phyloP scores from a whole-genome alignment of 2,888 invertebrate species.

The Axea sp. region DNA sequence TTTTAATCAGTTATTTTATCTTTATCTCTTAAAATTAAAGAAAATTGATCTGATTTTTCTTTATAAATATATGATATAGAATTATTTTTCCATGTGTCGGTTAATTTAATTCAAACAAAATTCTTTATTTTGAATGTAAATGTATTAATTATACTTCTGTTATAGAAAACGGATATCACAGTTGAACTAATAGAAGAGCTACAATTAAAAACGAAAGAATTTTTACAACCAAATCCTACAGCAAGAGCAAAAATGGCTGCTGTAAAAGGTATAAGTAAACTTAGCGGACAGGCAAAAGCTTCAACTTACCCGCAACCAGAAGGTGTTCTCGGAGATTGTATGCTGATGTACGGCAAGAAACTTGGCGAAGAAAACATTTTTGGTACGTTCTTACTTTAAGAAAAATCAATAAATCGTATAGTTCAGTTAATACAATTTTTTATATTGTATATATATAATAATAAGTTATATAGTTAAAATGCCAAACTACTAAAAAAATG shows the following conservation, averaged over 20 bases:
- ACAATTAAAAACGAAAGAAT: constrained; percentile 98
- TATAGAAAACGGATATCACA: constrained; percentile 98
- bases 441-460: too few relatives aligned
- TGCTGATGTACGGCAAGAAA: constrained; percentile 96
- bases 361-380: constrained; percentile 97
- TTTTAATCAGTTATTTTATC: too few relatives aligned
- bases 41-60: too few relatives aligned
- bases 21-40: too few relatives aligned
- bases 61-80: too few relatives aligned
- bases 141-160: too few relatives aligned
- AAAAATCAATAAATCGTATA: constrained; percentile 19
- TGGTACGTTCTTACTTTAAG: constrained; percentile 83
- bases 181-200: constrained; percentile 98
- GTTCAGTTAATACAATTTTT: background rate
- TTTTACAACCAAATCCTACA: constrained; percentile 99
- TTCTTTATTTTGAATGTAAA: too few relatives aligned
- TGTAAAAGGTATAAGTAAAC: constrained; percentile 96
- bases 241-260: constrained; percentile 97
- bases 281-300: constrained; percentile 97
- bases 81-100: too few relatives aligned
- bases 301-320: constrained; percentile 99
- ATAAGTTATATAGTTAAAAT: too few relatives aligned
- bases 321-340: constrained; percentile 97
- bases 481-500: too few relatives aligned
- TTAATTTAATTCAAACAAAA: too few relatives aligned